Evolutionary conservation across 2,888 invertebrate genomes (phyloP), one percentile per base, ranked within the genome.

Genomic region (Chorisops tibialis): DNA sequence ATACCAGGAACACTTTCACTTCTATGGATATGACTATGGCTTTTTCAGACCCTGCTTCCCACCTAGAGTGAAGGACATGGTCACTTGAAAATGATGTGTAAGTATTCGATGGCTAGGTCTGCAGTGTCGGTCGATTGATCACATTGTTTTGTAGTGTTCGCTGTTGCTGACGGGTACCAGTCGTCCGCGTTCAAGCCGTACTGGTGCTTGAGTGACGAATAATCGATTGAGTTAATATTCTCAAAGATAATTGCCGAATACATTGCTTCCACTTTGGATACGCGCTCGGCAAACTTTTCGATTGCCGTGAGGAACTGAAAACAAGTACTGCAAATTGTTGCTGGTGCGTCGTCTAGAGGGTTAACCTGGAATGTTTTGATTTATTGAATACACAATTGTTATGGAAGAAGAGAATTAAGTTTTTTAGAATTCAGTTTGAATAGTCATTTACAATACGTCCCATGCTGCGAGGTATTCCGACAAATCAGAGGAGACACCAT

Each of bases 321-420:
- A 38, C 65, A 65, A 48, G 39, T 38, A n/a, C 21, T 18, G 45
- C 65, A 65, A n/a, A 64, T 62, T n/a, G 30, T 45, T 5, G 38
- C 39, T 4, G 64, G 60, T 2, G 37, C 22, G 12, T 38, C 51
- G 16, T 59, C 64, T 11, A 37, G 43, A 4, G 59, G 59, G 35
- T 38, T 59, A 12, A 64, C 47, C 64, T 64, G 30, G 7, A 30
- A 30, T 7, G 9, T 9, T 30, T 1, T 1, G 1, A 30, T 7
- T 30, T 30, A 30, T 9, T 30, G 5, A 5, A 9, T 7, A 24
- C 24, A 7, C 30, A 30, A 9, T 5, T 7, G 30, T 7, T 30
- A 30, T 30, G 30, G 5, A 30, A 30, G 1, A 30, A 2, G 7
- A 30, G 30, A 9, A n/a, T n/a, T n/a, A n/a, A n/a, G n/a, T n/a